Conservation (phyloP, 2,113 vertebrate genomes). For the Festucalex cinctus region DNA sequence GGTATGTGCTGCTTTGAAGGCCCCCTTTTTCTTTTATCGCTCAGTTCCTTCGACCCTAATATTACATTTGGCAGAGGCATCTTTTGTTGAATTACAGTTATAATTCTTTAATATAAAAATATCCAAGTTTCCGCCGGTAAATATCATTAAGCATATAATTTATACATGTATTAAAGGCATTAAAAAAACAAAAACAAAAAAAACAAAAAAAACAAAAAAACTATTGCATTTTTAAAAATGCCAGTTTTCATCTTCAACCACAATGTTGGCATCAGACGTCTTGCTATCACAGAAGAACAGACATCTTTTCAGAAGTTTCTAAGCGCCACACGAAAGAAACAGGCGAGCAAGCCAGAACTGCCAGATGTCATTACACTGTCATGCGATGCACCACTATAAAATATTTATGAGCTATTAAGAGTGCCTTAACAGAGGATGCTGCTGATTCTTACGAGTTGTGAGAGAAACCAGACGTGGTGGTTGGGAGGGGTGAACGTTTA, state of each 20-base stretch:
- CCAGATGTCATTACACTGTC: slow-evolving; percentile 63
- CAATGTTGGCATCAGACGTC: not conserved
- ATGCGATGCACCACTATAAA: slow-evolving; percentile 57
- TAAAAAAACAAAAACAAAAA: no score
- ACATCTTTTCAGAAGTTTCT: slow-evolving; percentile 6
- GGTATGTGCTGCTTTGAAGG: no score
- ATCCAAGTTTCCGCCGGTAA: no score
- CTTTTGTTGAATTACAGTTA: no score
- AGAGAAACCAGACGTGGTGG: slow-evolving; percentile 11
- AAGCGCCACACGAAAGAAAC: slow-evolving; percentile 34
- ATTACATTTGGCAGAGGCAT: no score
- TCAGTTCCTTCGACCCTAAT: no score
- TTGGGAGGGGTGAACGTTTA: not conserved
- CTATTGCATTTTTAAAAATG: no score
- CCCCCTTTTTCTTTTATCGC: no score
- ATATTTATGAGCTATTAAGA: slow-evolving; percentile 66
- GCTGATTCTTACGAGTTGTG: slow-evolving; percentile 37
- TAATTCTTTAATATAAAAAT: no score
- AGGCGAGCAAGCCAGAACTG: slow-evolving; percentile 36
- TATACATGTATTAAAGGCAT: no score
- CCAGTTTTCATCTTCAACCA: not conserved
- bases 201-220: no score
- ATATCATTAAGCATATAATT: no score
- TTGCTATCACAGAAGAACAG: not conserved
- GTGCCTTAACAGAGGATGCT: slow-evolving; percentile 32